Conservation (phyloP, 1,140 invertebrate genomes). For the Ceratosolen fusciceps region DNA sequence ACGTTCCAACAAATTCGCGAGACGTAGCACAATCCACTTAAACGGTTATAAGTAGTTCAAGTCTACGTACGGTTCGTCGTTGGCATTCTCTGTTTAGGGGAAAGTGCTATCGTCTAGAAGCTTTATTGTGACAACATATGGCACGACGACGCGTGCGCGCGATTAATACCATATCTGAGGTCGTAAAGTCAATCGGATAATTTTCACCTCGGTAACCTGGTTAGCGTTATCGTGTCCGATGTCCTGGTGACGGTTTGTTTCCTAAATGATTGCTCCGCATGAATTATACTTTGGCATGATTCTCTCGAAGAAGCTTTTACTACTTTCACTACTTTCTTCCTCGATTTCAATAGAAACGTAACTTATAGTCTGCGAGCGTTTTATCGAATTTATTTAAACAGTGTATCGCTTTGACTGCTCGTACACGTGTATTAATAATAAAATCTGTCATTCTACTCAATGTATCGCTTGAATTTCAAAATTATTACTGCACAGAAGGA, state of each 20-base stretch:
- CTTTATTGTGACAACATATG: conserved; percentile 43
- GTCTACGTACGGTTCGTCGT: conserved; percentile 8
- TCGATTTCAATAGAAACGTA: neutral
- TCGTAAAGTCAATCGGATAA: conserved; percentile 45
- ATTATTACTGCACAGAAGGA: too few relatives aligned
- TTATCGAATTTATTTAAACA: neutral
- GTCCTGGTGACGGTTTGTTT: neutral
- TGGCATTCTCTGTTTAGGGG: conserved; percentile 1
- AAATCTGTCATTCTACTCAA: too few relatives aligned
- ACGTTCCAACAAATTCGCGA: neutral
- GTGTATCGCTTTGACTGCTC: neutral
- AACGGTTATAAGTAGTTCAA: conserved; percentile 11
- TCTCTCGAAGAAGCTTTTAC: neutral
- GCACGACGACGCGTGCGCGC: neutral
- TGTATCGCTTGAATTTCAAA: too few relatives aligned
- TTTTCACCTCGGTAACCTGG: conserved; percentile 40
- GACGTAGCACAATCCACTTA: neutral
- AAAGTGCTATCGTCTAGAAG: conserved; percentile 25
- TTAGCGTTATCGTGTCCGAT: neutral
- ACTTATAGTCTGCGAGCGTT: neutral
- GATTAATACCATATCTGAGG: conserved; percentile 34
- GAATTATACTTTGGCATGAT: conserved; percentile 10
- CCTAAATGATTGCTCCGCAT: neutral
- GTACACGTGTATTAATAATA: neutral
- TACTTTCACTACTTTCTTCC: neutral